Evolutionary conservation across 2,113 vertebrate genomes (phyloP).

Genomic region (Cariama cristata): DNA sequence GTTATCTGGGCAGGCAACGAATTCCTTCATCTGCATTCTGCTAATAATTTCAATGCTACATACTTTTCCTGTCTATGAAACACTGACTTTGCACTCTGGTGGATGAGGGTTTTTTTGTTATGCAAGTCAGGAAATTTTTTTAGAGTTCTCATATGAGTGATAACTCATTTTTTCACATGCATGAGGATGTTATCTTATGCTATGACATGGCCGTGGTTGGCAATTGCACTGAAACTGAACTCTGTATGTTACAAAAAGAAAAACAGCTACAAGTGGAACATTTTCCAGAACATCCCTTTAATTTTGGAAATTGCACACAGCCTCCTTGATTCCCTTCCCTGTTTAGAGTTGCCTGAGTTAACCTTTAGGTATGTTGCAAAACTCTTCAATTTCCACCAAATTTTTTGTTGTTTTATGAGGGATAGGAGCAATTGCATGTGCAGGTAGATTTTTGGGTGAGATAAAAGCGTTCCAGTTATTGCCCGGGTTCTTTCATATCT

Average conservation of each 20-base stretch:
- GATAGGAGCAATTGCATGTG: neutral
- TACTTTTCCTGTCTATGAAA: neutral
- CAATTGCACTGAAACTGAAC: neutral
- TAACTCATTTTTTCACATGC: neutral
- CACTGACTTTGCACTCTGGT: neutral
- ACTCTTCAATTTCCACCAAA: neutral
- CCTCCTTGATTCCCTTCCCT: neutral
- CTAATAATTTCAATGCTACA: neutral
- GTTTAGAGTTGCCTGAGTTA: neutral
- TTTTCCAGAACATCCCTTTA: neutral
- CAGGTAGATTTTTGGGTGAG: neutral
- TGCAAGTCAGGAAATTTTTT: neutral
- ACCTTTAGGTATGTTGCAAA: neutral
- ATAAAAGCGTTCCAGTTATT: neutral
- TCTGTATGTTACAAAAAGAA: neutral
- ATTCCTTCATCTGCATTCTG: neutral
- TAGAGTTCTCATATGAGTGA: accelerated
- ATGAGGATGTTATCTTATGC: neutral
- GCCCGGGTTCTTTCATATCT: neutral
- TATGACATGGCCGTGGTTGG: neutral
- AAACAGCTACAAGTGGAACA: neutral
- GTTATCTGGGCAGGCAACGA: neutral
- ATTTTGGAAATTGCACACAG: neutral
- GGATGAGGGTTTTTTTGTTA: neutral
- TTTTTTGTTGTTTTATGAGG: neutral